phyloP scores from a whole-genome alignment of 1,140 invertebrate genomes.

The Zelostemma sp. region DNA sequence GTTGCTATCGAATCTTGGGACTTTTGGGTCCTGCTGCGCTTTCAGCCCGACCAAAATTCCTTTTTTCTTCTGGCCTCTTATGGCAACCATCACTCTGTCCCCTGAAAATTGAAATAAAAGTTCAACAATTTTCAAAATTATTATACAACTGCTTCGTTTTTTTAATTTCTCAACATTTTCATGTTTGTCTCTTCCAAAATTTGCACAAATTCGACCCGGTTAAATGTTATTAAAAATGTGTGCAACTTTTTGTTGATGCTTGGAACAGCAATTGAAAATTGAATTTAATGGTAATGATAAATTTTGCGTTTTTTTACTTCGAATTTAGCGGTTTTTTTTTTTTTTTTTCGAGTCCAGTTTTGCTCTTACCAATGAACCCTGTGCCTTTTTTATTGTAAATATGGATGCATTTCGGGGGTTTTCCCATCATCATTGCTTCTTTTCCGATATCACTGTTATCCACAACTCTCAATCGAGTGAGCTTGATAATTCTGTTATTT shows the following conservation, averaged over 20 bases:
- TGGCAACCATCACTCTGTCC: slow-evolving; percentile 93
- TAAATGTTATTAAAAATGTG: too few species aligned
- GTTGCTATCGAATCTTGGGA: slow-evolving; percentile 96
- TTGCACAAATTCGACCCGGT: too few species aligned
- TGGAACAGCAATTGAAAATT: too few species aligned
- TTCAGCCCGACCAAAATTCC: slow-evolving; percentile 94
- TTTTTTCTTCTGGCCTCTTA: slow-evolving; percentile 97
- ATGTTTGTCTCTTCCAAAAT: too few species aligned
- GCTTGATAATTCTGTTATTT: slow-evolving; percentile 76
- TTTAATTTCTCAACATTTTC: too few species aligned
- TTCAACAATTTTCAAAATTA: not conserved
- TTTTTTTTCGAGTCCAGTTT: too few species aligned
- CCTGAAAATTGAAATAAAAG: slow-evolving; percentile 71
- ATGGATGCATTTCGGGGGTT: slow-evolving; percentile 90
- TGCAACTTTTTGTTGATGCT: too few species aligned
- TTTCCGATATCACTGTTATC: slow-evolving; percentile 97
- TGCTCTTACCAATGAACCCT: slow-evolving; percentile 74
- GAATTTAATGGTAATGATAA: too few species aligned
- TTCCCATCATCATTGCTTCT: slow-evolving; percentile 92
- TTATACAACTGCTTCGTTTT: too few species aligned
- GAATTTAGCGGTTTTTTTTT: too few species aligned
- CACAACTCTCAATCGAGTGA: slow-evolving; percentile 89
- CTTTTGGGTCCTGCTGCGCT: slow-evolving; percentile 83
- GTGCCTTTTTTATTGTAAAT: slow-evolving; percentile 85
- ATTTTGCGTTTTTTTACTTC: too few species aligned